Percentiles rank a stretch among this genome's conserved stretches.
Evolutionary conservation across 2,888 invertebrate genomes (phyloP).

Genomic region (Synanthedon vespiformis): DNA sequence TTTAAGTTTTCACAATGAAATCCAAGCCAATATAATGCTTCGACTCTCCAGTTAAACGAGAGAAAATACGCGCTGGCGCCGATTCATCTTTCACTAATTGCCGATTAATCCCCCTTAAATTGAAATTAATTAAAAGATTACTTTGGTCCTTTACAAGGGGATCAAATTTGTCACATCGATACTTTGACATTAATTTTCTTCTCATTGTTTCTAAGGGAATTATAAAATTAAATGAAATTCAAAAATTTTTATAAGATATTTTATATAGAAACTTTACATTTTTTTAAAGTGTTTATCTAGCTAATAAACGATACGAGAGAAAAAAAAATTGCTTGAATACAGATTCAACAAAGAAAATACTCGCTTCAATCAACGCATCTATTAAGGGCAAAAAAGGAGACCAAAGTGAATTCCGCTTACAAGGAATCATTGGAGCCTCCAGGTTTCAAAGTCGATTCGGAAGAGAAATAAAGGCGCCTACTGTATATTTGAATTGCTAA

Average conservation of each 20-base stretch:
- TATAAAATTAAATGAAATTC: too few relatives aligned
- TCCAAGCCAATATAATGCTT: too few relatives aligned
- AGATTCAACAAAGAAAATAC: background rate
- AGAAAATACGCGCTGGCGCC: too few relatives aligned
- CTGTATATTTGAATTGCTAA: constrained; percentile 41
- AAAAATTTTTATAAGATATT: too few relatives aligned
- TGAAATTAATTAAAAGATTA: background rate
- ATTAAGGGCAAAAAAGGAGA: background rate
- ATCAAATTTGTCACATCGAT: too few relatives aligned
- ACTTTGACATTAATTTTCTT: too few relatives aligned
- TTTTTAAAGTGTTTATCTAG: too few relatives aligned
- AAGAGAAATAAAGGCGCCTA: constrained; percentile 13
- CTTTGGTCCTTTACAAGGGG: background rate
- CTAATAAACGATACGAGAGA: too few relatives aligned
- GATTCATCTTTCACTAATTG: background rate
- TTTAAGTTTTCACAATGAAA: too few relatives aligned
- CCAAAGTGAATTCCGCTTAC: background rate
- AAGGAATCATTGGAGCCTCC: constrained; percentile 1
- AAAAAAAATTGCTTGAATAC: background rate
- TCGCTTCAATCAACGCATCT: background rate
- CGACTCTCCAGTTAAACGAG: too few relatives aligned
- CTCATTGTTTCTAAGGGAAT: too few relatives aligned
- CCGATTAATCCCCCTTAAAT: background rate
- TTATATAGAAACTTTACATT: too few relatives aligned
- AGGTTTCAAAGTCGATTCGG: constrained; percentile 5